These are phyloP conservation scores for Incurvaria masculella DNA, from an alignment of 2,888 invertebrate species.

Conservation along the genomic window DNA sequence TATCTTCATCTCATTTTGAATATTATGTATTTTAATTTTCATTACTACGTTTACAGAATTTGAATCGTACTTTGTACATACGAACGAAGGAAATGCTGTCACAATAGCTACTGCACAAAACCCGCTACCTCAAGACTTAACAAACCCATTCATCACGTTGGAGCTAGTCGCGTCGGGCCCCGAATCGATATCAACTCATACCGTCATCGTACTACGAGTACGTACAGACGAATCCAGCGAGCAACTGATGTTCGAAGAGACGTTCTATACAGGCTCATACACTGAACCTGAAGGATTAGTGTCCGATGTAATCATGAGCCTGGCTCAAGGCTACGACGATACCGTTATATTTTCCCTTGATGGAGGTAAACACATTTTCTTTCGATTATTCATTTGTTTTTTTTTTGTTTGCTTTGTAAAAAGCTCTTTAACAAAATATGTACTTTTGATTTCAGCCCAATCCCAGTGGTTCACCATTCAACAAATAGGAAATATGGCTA, in stretches of 20 bases:
- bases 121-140: conserved; percentile 19
- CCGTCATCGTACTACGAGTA: conserved; percentile 22
- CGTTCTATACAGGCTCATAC: conserved; percentile 22
- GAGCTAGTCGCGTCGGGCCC: conserved; percentile 21
- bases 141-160: conserved; percentile 19
- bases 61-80: conserved; percentile 13
- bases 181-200: conserved; percentile 17
- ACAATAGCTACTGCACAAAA: conserved; percentile 11
- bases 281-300: conserved; percentile 13
- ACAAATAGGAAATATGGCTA: conserved; percentile 13
- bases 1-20: not conserved
- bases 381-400: not conserved
- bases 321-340: conserved; percentile 18
- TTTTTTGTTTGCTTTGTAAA: not conserved
- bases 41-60: conserved; percentile 19
- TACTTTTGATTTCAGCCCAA: conserved; percentile 11
- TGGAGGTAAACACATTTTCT: conserved; percentile 19
- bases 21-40: not conserved
- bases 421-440: not conserved
- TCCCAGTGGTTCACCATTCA: conserved; percentile 19
- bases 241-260: conserved; percentile 16
- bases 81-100: conserved; percentile 10
- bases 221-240: conserved; percentile 7
- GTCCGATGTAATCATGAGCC: conserved; percentile 14
- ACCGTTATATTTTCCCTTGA: conserved; percentile 20